Percentiles rank a stretch among this genome's conserved stretches.
phyloP scores from a whole-genome alignment of 2,113 vertebrate species.

The Acinonyx jubatus region DNA sequence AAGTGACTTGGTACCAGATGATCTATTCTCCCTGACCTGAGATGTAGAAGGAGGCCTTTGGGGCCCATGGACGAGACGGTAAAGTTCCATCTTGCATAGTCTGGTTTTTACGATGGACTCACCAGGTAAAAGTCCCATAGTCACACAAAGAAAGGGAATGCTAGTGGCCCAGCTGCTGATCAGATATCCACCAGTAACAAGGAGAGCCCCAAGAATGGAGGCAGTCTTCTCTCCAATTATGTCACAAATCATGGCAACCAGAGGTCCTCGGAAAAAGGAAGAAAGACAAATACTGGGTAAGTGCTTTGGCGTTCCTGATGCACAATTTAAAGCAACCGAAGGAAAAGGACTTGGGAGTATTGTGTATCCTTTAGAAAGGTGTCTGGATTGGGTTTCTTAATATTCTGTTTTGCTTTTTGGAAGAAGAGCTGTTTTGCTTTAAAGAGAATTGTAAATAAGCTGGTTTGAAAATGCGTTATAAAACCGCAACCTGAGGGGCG shows the following conservation, averaged over 20 bases:
- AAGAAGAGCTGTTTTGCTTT: background rate
- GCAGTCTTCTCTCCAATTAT: constrained; percentile 87
- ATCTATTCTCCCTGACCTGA: background rate
- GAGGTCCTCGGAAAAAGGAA: constrained; percentile 85
- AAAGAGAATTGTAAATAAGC: background rate
- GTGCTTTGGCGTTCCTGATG: background rate
- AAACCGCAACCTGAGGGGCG: background rate
- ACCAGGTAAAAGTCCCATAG: constrained; percentile 95
- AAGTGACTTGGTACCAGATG: background rate
- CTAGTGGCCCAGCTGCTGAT: constrained; percentile 91
- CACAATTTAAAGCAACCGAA: background rate
- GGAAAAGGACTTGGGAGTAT: background rate
- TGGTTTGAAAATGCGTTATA: background rate
- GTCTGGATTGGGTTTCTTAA: background rate
- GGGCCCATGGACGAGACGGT: background rate
- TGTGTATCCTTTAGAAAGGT: background rate
- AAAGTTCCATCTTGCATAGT: background rate
- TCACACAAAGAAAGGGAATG: constrained; percentile 92
- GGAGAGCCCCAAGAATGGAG: constrained; percentile 87
- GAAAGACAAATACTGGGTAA: background rate
- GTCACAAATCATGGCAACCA: constrained; percentile 88
- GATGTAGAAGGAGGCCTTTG: background rate
- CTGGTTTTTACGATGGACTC: constrained; percentile 74
- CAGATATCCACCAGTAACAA: constrained; percentile 91
- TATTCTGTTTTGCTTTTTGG: background rate